Base-by-base conservation (phyloP, 2,113 vertebrate species). In the Pseudolaguvia tuberculata region DNA sequence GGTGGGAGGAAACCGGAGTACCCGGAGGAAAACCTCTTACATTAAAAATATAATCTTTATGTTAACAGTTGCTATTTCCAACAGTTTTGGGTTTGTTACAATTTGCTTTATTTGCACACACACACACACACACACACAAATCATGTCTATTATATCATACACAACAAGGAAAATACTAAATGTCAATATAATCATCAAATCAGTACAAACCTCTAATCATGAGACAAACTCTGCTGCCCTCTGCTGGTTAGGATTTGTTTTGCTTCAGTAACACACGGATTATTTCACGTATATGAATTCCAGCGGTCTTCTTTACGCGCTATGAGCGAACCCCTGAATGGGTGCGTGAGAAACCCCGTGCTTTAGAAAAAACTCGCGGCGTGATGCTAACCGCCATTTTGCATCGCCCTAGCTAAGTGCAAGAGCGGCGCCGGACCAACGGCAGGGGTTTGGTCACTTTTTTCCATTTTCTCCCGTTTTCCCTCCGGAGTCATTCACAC, bases 371-470 rank as follows among this genome's bases (percentile, higher is more conserved):
- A 89, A 90, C 89, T 89, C 87, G 90, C 91, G 88, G 92, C 89
- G 91, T 91, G 91, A 93, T 90, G 85, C 89, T 94, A 90, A 92
- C 94, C 93, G 94, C 95, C 95, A 96, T 97, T 96, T 96, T 97
- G 95, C 94, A 94, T 93, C 93, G 88, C 89, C 93, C 91, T 75
- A 66, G 59, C 73, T 92, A 91, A 94, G 93, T 92, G 90, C 91
- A 92, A 92, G 92, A 93, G 90, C 92, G 90, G 88, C 91, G 93
- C 92, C 88, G 92, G 91, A 93, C 88, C 91, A 91, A 91, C 91
- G 89, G 88, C 91, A 91, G 58, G 89, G 90, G 90, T 88, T 91
- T 90, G 91, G 90, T 88, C 89, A 88, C 83, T 91, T 91, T 88
- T 88, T 84, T 78, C 79, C 87, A 80, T 86, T 86, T 88, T 86